phyloP scores from a whole-genome alignment of 2,888 invertebrate species.

The Apodemia mormo region DNA sequence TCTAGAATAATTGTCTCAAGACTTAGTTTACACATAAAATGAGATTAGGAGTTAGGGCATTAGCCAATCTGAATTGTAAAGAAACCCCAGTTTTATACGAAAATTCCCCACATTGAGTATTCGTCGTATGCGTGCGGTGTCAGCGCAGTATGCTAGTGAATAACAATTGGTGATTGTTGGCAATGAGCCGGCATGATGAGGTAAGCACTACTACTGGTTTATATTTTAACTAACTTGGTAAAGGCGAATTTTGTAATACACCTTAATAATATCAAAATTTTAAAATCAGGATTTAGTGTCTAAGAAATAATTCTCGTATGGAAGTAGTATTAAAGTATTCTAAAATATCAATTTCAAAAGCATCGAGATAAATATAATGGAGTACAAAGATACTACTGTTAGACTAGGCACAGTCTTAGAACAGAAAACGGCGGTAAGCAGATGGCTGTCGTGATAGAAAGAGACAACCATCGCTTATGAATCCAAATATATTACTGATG shows the following conservation, averaged over 20 bases:
- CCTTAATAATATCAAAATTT: not conserved
- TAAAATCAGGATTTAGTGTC: too few relatives aligned
- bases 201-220: conserved; percentile 24
- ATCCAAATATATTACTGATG: too few relatives aligned
- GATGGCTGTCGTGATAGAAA: too few relatives aligned
- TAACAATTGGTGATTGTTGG: conserved; percentile 71
- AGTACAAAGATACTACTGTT: too few relatives aligned
- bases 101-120: conserved; percentile 76
- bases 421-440: too few relatives aligned
- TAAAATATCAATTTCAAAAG: too few relatives aligned
- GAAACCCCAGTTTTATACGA: conserved; percentile 46
- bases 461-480: too few relatives aligned
- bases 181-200: conserved; percentile 54
- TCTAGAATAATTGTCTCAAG: too few relatives aligned
- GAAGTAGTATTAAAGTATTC: too few relatives aligned
- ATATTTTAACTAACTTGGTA: conserved; percentile 13
- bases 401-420: too few relatives aligned
- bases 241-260: not conserved
- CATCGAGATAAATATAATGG: too few relatives aligned
- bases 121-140: conserved; percentile 65
- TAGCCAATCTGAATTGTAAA: conserved; percentile 14
- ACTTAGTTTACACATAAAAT: not conserved
- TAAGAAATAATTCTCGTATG: too few relatives aligned
- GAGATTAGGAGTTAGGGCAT: not conserved
- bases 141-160: conserved; percentile 61